Evolutionary conservation across 2,797 vertebrate genomes (phyloP), one percentile per base, ranked within the genome.

Genomic region (Intellagama lesueurii): DNA sequence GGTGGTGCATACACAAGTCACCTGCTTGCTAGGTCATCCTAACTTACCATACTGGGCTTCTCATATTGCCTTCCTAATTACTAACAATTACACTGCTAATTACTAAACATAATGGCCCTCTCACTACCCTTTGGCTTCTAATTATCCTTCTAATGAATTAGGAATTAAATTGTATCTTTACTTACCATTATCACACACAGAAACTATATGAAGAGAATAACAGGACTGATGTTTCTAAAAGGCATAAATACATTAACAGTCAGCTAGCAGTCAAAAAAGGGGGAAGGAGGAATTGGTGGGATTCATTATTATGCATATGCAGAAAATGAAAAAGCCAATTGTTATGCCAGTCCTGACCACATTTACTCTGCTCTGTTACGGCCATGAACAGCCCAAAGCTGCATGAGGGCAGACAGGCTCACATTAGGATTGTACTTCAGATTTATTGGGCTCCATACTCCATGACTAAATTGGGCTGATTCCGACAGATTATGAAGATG

Each of bases 71-170:
- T 44, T 26, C n/a, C 32, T 75, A 82, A 82, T 88, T 66, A n/a
- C 26, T 52, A 68, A 12, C 22, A 3, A 83, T 69, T 52, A 78
- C 12, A 9, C 47, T 49, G 24, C 22, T 69, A 30, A 78, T 83
- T 77, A 83, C 44, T 77, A 77, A 77, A 19, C 16, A 22, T 77
- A 83, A 83, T 77, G 64, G 17, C 80, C 81, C 83, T 77, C 73
- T 88, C 32, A 52, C 60, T 75, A 75, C 75, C 40, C 11, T 75
- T 83, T 82, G 44, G 24, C 75, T 83, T 78, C 72, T 77, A 76
- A 88, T 88, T 77, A 88, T 88, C 81, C 49, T 14, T 49, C 56
- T 83, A 77, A 83, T 77, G n/a, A 88, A 77, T 77, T 83, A 69
- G 75, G 30, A 83, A 40, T 68, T 83, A 83, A 85, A 86, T 68